Evolutionary conservation across 2,888 invertebrate species (phyloP).

Genomic region (Caenorhabditis macrosperma): DNA sequence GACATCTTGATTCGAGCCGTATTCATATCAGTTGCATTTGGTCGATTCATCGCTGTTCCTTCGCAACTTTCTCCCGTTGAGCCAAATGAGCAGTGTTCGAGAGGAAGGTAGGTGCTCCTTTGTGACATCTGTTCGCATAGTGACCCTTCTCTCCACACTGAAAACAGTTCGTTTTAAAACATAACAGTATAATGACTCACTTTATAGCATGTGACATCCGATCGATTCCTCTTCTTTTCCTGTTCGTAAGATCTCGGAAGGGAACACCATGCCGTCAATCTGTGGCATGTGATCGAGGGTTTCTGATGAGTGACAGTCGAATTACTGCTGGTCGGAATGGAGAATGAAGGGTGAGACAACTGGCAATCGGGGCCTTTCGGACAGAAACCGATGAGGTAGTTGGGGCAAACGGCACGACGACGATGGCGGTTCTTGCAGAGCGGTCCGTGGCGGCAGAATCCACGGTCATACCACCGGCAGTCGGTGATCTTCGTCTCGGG

Average conservation of each 20-base stretch:
- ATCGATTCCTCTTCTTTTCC: constrained; percentile 85
- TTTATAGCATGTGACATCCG: constrained; percentile 98
- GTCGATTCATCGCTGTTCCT: constrained; percentile 55
- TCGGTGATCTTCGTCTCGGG: constrained; percentile 99
- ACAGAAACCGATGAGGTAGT: constrained; percentile 80
- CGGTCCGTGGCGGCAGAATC: constrained; percentile 93
- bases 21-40: constrained; percentile 23
- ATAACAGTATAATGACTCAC: constrained; percentile 78
- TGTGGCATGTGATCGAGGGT: constrained; percentile 86
- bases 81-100: constrained; percentile 72
- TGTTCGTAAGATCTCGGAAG: constrained; percentile 83
- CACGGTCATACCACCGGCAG: constrained; percentile 96
- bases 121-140: constrained; percentile 98
- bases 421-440: constrained; percentile 88
- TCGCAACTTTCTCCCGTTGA: constrained; percentile 71
- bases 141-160: constrained; percentile 97
- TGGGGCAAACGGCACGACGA: constrained; percentile 93
- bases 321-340: constrained; percentile 73
- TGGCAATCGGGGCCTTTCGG: constrained; percentile 88
- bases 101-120: constrained; percentile 96
- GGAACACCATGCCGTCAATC: constrained; percentile 92
- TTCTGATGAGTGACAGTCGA: constrained; percentile 37
- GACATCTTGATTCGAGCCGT: too few species aligned
- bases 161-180: constrained; percentile 59
- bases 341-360: constrained; percentile 87